phyloP scores from a whole-genome alignment of 2,888 invertebrate genomes.

The Patella depressa region DNA sequence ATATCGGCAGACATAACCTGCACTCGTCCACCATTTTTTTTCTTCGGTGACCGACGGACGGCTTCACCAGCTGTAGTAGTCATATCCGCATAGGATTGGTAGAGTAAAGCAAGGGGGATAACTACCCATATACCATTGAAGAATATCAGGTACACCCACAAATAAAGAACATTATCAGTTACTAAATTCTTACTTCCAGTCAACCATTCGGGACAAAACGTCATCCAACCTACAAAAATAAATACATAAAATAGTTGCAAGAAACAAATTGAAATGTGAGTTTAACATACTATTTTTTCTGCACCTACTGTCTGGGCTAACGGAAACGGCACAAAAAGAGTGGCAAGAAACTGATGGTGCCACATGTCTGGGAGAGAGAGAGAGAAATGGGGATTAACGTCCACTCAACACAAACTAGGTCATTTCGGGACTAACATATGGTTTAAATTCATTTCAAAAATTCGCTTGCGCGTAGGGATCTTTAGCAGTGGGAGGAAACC shows the following conservation, averaged over 20 bases:
- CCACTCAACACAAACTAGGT: no score
- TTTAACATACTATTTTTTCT: neutral
- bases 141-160: conserved; percentile 69
- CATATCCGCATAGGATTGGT: conserved; percentile 60
- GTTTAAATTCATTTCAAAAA: no score
- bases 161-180: conserved; percentile 58
- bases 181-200: conserved; percentile 59
- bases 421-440: no score
- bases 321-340: neutral
- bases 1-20: neutral
- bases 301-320: neutral
- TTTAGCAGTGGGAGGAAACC: no score
- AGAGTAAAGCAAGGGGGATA: conserved; percentile 58
- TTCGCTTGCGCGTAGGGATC: no score
- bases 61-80: neutral
- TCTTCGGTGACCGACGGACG: neutral
- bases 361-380: neutral
- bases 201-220: conserved; percentile 67
- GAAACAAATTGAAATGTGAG: neutral
- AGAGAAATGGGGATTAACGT: no score
- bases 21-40: neutral
- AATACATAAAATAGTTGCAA: neutral
- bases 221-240: conserved; percentile 65
- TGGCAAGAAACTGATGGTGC: neutral
- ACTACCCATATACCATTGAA: conserved; percentile 69